Evolutionary conservation across 2,888 invertebrate species (phyloP).

Genomic region (Luperina testacea): DNA sequence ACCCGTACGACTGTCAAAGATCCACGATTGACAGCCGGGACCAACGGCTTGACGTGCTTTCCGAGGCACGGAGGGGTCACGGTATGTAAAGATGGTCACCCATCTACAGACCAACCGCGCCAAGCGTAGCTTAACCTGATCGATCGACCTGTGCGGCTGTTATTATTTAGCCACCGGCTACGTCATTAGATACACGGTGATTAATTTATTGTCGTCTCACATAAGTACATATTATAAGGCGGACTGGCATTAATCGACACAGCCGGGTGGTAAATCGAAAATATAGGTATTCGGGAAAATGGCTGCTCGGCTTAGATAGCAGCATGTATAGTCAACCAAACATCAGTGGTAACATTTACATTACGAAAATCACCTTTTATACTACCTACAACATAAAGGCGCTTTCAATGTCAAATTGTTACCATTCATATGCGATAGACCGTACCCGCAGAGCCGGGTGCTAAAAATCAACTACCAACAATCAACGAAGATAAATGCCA

Average conservation of each 20-base stretch:
- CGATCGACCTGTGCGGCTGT: too few relatives aligned
- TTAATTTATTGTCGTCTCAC: background rate
- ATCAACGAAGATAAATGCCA: background rate
- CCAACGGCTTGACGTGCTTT: too few relatives aligned
- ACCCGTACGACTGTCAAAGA: too few relatives aligned
- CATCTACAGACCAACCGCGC: too few relatives aligned
- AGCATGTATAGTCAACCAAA: background rate
- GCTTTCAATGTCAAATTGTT: background rate
- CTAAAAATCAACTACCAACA: background rate
- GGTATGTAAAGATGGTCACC: too few relatives aligned
- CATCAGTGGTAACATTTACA: background rate
- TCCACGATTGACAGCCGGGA: too few relatives aligned
- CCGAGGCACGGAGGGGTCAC: too few relatives aligned
- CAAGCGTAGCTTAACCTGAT: too few relatives aligned
- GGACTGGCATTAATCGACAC: background rate
- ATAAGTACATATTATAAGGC: conserved; percentile 25
- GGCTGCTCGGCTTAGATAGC: background rate
- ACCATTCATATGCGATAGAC: background rate
- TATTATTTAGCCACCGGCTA: too few relatives aligned
- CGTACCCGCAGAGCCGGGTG: too few relatives aligned
- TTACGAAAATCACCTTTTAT: background rate
- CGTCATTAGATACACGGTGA: background rate
- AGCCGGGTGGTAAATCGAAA: background rate
- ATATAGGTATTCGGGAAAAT: background rate
- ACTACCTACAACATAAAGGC: background rate